Conservation (phyloP, 2,113 vertebrate genomes). For the Pagrus major region DNA sequence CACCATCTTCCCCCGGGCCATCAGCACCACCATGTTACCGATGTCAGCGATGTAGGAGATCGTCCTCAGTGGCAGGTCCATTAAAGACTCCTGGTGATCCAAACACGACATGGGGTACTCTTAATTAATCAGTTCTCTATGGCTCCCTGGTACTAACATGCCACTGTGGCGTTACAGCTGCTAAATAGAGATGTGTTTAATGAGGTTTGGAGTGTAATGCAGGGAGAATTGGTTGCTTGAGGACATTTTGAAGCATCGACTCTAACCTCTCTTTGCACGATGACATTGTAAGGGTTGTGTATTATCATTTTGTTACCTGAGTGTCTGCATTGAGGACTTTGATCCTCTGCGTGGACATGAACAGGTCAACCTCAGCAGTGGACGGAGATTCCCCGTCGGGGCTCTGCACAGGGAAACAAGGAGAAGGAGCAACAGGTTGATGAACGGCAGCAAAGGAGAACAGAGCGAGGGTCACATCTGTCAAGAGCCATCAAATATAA, state of each 20-base stretch:
- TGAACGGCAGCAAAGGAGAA: background rate
- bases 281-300: background rate
- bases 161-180: background rate
- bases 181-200: background rate
- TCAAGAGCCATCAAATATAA: background rate
- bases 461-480: background rate
- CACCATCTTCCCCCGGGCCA: slow-evolving; percentile 94
- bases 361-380: slow-evolving; percentile 95
- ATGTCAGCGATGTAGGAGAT: slow-evolving; percentile 99
- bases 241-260: background rate
- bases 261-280: no score
- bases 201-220: background rate
- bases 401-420: slow-evolving; percentile 78
- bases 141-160: background rate
- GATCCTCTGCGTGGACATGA: slow-evolving; percentile 98
- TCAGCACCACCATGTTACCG: slow-evolving; percentile 96
- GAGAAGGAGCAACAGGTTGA: slow-evolving; percentile 15
- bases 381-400: slow-evolving; percentile 89
- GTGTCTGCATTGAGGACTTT: slow-evolving; percentile 98
- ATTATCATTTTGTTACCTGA: slow-evolving; percentile 85
- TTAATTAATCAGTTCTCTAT: background rate
- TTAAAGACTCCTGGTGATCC: slow-evolving; percentile 90
- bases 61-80: slow-evolving; percentile 96
- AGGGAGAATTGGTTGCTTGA: background rate
- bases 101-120: background rate